These are phyloP conservation scores for Lydus trimaculatus DNA, from an alignment of 2,888 invertebrate species.

Conservation along the genomic window DNA sequence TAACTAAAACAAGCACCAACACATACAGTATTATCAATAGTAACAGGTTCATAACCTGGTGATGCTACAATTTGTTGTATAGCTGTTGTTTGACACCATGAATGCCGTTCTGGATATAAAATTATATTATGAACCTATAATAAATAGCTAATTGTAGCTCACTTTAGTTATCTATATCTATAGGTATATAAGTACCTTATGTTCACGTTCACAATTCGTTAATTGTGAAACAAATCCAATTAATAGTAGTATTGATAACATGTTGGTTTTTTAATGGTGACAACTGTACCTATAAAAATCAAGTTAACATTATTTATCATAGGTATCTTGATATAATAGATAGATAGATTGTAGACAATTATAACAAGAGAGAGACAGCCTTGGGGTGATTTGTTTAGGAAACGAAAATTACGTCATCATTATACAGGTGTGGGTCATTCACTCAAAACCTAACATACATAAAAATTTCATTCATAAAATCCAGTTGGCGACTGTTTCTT, in stretches of 20 bases:
- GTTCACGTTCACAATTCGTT: constrained; percentile 46
- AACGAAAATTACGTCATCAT: background rate
- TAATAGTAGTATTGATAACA: background rate
- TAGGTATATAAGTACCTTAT: constrained; percentile 51
- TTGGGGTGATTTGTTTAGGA: background rate
- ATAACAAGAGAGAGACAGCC: background rate
- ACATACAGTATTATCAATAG: constrained; percentile 75
- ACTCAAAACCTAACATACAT: background rate
- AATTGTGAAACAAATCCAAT: constrained; percentile 21
- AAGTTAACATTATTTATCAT: background rate
- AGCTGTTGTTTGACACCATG: constrained; percentile 74
- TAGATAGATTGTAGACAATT: too few relatives aligned
- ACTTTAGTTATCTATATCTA: too few relatives aligned
- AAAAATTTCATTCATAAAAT: constrained; percentile 11
- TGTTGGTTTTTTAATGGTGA: background rate
- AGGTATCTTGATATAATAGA: background rate
- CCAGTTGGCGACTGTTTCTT: background rate
- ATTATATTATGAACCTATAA: constrained; percentile 74
- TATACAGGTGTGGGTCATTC: constrained; percentile 1
- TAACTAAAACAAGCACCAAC: constrained; percentile 77
- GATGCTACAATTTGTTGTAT: constrained; percentile 74
- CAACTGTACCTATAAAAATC: background rate
- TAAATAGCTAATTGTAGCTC: constrained; percentile 16
- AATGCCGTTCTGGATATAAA: constrained; percentile 72
- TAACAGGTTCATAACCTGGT: constrained; percentile 69